These are phyloP conservation scores for Catharus fuscescens DNA, from an alignment of 2,113 vertebrate species.

Conservation along the genomic window DNA sequence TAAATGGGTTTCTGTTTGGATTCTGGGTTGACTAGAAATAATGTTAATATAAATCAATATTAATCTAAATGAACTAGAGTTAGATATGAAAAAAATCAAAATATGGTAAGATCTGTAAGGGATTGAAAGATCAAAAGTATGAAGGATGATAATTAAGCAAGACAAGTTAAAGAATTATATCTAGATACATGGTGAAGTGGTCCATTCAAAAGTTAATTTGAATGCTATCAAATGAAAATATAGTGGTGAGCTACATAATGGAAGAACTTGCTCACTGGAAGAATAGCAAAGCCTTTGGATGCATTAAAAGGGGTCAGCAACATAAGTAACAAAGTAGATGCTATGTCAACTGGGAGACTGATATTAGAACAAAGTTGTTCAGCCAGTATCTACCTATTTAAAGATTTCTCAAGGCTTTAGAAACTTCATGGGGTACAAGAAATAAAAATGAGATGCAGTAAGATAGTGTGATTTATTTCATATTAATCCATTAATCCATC, in stretches of 20 bases:
- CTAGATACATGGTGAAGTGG: neutral
- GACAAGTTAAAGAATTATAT: neutral
- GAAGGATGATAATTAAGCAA: neutral
- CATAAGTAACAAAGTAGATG: neutral
- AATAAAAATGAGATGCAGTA: neutral
- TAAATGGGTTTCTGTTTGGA: neutral
- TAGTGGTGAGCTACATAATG: neutral
- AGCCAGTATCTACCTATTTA: neutral
- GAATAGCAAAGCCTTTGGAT: neutral
- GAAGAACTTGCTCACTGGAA: neutral
- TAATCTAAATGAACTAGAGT: neutral
- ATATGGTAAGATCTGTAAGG: neutral
- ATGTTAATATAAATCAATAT: neutral
- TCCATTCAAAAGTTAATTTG: neutral
- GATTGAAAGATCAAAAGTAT: neutral
- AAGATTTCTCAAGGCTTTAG: neutral
- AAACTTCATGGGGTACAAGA: neutral
- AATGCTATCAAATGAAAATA: neutral
- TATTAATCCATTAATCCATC: neutral
- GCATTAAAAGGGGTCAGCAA: neutral
- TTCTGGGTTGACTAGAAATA: neutral
- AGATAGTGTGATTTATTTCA: neutral
- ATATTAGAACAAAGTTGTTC: neutral
- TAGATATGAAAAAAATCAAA: neutral
- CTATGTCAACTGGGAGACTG: neutral